A percentile compares a stretch with the other conserved stretches of the same genome.
Evolutionary conservation across 2,888 invertebrate species (phyloP).

Genomic region (Drosophila monieri): DNA sequence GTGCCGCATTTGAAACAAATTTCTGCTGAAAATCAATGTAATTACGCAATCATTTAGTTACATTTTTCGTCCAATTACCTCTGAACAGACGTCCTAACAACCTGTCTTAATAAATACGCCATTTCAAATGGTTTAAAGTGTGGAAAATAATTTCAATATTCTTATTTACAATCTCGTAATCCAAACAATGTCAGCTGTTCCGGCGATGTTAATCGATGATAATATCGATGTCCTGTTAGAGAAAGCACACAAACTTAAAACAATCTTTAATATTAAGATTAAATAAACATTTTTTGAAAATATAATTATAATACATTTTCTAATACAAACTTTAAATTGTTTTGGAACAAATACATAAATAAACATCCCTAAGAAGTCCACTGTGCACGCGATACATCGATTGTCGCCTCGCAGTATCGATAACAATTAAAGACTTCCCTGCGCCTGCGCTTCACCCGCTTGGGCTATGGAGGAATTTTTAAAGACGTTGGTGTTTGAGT

Average conservation of each 20-base stretch:
- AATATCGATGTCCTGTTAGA: background rate
- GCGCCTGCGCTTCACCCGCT: conserved; percentile 50
- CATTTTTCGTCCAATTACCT: conserved; percentile 35
- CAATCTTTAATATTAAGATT: background rate
- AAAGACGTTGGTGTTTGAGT: conserved; percentile 54
- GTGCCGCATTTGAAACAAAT: conserved; percentile 41
- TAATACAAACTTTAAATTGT: too few species aligned
- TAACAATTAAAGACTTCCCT: background rate
- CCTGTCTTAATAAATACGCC: conserved; percentile 60
- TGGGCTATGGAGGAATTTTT: conserved; percentile 50
- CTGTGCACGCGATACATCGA: background rate
- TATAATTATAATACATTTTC: too few species aligned
- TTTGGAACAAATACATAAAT: background rate
- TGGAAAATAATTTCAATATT: conserved; percentile 28
- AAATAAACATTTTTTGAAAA: background rate
- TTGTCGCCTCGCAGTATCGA: background rate
- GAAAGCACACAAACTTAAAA: background rate
- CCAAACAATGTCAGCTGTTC: conserved; percentile 65
- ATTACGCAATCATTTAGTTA: background rate
- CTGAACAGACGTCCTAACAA: conserved; percentile 42
- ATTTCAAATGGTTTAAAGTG: conserved; percentile 27
- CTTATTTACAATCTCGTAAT: conserved; percentile 60
- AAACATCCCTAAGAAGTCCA: background rate
- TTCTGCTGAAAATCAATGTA: conserved; percentile 28
- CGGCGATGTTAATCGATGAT: too few species aligned